These are phyloP conservation scores for Leptopilina boulardi DNA, from an alignment of 1,140 invertebrate species.

Conservation along the genomic window DNA sequence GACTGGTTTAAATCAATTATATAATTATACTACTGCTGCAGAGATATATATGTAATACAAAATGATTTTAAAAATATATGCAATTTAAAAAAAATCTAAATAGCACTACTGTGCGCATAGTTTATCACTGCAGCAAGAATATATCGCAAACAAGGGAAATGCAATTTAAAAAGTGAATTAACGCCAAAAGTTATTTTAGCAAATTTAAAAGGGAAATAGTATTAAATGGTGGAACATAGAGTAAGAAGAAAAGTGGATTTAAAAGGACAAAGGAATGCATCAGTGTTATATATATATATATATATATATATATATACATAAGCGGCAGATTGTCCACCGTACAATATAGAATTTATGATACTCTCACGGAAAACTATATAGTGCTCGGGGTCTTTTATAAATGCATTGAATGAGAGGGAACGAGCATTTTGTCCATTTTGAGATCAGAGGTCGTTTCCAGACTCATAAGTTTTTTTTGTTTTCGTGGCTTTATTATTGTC, in stretches of 20 bases:
- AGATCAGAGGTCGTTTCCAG: background rate
- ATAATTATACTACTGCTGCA: too few relatives aligned
- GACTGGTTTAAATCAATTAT: too few relatives aligned
- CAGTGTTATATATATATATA: constrained; percentile 22
- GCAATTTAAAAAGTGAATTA: background rate
- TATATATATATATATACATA: too few relatives aligned
- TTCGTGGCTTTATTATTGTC: too few relatives aligned
- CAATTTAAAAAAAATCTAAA: too few relatives aligned
- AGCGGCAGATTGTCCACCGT: constrained; percentile 22
- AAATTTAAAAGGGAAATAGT: constrained; percentile 10
- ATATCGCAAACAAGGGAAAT: background rate
- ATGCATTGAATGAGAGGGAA: background rate
- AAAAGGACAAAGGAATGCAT: constrained; percentile 27
- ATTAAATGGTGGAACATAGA: background rate
- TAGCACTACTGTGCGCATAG: too few relatives aligned
- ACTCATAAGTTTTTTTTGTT: too few relatives aligned
- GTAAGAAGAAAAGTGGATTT: constrained; percentile 23
- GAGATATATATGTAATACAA: too few relatives aligned
- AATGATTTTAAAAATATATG: too few relatives aligned
- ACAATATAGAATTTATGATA: constrained; percentile 19
- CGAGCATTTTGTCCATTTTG: background rate
- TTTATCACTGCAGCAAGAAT: background rate
- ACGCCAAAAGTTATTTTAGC: background rate
- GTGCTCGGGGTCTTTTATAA: background rate
- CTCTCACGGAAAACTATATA: background rate